Base-by-base conservation (phyloP, 2,888 invertebrate species). In the Uloborus plumipes region DNA sequence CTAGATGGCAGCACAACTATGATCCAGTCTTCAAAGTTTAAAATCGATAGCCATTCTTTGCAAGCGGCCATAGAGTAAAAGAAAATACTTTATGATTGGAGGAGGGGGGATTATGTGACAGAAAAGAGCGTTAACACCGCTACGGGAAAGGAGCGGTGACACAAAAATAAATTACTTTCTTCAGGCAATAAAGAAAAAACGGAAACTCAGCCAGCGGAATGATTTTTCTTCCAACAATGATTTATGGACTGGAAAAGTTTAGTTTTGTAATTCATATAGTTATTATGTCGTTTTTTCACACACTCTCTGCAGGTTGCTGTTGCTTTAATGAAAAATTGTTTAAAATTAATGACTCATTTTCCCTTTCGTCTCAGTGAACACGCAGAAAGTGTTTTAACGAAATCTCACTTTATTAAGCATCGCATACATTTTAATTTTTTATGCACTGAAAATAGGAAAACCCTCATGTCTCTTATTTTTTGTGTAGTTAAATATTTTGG, bases 161-260 rank as follows among this genome's bases (percentile, higher is more conserved):
- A 71, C 70, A 70, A 70, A 70, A 77, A 70, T 70, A 77, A 77
- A 70, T 77, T 64, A 62, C 70, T 77, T 77, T 71, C 71, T 78
- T 78, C 65, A 53, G 65, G 71, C 50, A 58, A 65, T 67, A 73
- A 79, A 66, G 77, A 79, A 79, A 76, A 73, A 72, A 67, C 79
- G 72, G 61, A 66, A 73, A 72, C 72, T 50, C 66, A 69, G 62
- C 53, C 49, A 76, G 53, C 51, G 69, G 53, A 67, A 66, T 66
- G 79, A 79, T 79, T 79, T 78, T 79, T 79, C 79, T 79, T 39
- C 65, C 66, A 39, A 59, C 58, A 22, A 50, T 79, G 79, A 79
- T 79, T 79, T 73, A 79, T 67, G 53, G 61, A 62, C 66, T 79
- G 62, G 51, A 78, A 64, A 78, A 70, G 77, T 70, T 64, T 55